Evolutionary conservation across 2,113 vertebrate genomes (phyloP), one percentile per base, ranked within the genome.

Genomic region (Acinonyx jubatus): DNA sequence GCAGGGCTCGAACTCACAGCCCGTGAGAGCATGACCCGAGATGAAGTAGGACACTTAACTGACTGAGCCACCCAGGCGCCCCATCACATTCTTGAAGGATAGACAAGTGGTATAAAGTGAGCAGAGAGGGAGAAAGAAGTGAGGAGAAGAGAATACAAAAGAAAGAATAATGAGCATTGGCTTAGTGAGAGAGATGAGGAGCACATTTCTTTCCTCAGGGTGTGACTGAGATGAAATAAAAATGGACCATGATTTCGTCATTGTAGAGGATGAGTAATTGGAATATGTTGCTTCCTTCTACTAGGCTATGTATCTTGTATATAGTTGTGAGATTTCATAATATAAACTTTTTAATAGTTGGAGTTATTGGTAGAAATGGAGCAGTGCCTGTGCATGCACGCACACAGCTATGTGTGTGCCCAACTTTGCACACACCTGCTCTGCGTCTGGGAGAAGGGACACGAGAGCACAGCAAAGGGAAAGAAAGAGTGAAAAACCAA

Each of bases 391-490:
- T 11, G 3, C n/a, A 14, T n/a, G 10, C 31, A 4, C 31, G 27
- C 9, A 1, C 36, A 33, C 2, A 15, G 3, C n/a, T 2, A 6
- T 2, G 2, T 36, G 1, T 33, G 25, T 45, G 29, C 9, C 29
- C 1, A 13, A 65, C 4, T 50, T 16, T 38, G 25, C 2, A 38
- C 13, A 82, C 13, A 48, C 57, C 48, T 1, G 12, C 11, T 48
- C 68, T 13, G 11, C 48, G 25, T 3, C 21, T 86, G 10, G 7
- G 14, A 85, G 27, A 69, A 7, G 18, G 18, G 14, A 25, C 48
- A 7, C 27, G 52, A 89, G 18, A 89, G 8, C 36, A 76, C 16
- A 79, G 41, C 7, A 41, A 85, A 45, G n/a, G 38, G 7, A n/a
- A 78, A 84, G 31, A 45, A 69, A 89, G 5, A 71, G 12, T 33